phyloP scores from a whole-genome alignment of 1,140 invertebrate genomes.

The Berghia stephanieae region DNA sequence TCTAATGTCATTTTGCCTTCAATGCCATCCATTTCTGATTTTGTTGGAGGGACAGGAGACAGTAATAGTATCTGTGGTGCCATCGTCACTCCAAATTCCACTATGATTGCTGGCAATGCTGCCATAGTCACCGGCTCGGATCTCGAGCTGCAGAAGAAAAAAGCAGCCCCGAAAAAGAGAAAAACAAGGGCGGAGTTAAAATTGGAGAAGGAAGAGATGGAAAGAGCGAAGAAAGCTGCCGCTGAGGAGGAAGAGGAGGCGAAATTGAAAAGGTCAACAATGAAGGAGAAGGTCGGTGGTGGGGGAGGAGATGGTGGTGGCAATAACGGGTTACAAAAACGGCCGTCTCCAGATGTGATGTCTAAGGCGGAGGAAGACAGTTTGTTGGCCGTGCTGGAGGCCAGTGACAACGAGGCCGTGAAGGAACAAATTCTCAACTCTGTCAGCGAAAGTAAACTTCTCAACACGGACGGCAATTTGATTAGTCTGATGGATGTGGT shows the following conservation, averaged over 20 bases:
- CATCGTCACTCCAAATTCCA: no score
- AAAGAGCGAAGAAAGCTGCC: not conserved
- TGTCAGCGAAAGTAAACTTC: slow-evolving; percentile 23
- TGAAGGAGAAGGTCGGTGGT: not conserved
- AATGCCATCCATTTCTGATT: no score
- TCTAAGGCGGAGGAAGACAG: slow-evolving; percentile 23
- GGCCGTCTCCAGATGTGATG: no score
- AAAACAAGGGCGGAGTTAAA: slow-evolving; percentile 28
- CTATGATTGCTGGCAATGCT: no score
- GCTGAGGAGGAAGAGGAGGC: not conserved
- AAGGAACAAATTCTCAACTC: slow-evolving; percentile 29
- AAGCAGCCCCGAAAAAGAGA: slow-evolving; percentile 15
- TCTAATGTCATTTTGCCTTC: no score
- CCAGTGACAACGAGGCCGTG: slow-evolving; percentile 25
- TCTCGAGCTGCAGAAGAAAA: no score
- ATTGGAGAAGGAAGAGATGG: slow-evolving; percentile 28
- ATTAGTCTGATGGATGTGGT: slow-evolving; percentile 34
- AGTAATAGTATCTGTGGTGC: no score
- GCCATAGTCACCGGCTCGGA: no score
- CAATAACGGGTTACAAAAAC: not conserved
- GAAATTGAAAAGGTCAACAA: not conserved
- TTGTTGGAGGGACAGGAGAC: no score
- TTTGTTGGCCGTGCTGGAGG: slow-evolving; percentile 17
- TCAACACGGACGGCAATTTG: slow-evolving; percentile 27
- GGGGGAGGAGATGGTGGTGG: not conserved